phyloP scores from a whole-genome alignment of 2,888 invertebrate species.

The Polyommatus iphigenia region DNA sequence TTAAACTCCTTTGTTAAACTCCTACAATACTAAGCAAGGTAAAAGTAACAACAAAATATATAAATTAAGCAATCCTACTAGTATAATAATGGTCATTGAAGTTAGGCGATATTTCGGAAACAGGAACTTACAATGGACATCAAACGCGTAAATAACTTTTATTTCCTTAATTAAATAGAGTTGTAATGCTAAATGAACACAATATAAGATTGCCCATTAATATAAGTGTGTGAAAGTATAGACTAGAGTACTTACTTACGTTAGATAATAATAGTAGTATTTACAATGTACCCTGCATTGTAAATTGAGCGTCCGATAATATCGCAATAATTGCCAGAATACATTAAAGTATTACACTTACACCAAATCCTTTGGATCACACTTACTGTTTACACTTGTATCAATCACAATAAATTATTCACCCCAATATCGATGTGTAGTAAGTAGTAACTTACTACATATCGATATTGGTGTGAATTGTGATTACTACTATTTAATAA shows the following conservation, averaged over 20 bases:
- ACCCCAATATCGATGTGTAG: no score
- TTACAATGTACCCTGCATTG: no score
- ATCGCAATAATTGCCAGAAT: no score
- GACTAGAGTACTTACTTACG: not conserved
- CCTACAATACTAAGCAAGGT: not conserved
- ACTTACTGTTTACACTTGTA: no score
- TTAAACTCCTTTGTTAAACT: no score
- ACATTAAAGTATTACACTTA: no score
- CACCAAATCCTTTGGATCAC: no score
- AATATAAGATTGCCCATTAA: not conserved
- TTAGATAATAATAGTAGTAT: not conserved
- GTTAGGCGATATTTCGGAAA: not conserved
- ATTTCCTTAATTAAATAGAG: not conserved
- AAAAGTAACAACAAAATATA: not conserved
- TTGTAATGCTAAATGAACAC: constrained; percentile 19
- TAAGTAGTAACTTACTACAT: no score
- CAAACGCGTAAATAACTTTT: not conserved
- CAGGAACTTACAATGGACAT: not conserved
- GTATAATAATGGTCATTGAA: not conserved
- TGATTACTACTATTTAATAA: no score
- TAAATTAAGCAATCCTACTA: not conserved
- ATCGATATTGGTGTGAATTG: no score
- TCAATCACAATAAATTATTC: no score
- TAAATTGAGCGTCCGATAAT: no score
- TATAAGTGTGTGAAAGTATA: not conserved